phyloP scores from a whole-genome alignment of 2,113 vertebrate species.

The Promerops cafer region DNA sequence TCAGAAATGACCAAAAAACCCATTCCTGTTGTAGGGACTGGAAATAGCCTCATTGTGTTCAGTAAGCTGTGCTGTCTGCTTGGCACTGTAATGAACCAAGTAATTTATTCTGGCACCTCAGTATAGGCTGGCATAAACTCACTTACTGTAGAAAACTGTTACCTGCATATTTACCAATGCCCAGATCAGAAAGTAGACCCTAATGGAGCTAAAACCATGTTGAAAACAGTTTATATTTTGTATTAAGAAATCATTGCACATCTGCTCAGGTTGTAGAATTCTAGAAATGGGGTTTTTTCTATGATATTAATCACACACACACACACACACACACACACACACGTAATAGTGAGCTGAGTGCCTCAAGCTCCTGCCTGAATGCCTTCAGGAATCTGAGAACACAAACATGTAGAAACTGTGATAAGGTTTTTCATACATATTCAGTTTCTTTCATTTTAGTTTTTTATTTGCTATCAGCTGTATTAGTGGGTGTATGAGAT shows the following conservation, averaged over 20 bases:
- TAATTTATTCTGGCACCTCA: neutral
- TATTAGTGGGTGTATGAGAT: neutral
- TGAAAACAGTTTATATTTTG: neutral
- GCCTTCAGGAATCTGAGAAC: neutral
- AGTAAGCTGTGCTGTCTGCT: neutral
- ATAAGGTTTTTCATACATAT: neutral
- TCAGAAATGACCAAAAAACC: neutral
- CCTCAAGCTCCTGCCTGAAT: neutral
- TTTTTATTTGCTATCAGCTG: neutral
- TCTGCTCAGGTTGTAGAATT: neutral
- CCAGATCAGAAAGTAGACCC: neutral
- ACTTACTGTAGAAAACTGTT: neutral
- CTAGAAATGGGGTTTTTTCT: neutral
- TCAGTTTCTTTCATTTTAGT: neutral
- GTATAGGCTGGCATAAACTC: neutral
- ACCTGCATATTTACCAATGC: neutral
- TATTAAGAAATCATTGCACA: neutral
- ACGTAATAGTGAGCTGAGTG: neutral
- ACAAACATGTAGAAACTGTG: neutral
- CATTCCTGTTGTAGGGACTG: neutral
- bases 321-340: accelerated
- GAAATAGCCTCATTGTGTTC: neutral
- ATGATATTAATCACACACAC: neutral
- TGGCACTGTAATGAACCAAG: neutral
- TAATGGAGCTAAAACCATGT: neutral